Evolutionary conservation across 2,888 invertebrate species (phyloP), one percentile per base, ranked within the genome.

Genomic region (Phortica magna): DNA sequence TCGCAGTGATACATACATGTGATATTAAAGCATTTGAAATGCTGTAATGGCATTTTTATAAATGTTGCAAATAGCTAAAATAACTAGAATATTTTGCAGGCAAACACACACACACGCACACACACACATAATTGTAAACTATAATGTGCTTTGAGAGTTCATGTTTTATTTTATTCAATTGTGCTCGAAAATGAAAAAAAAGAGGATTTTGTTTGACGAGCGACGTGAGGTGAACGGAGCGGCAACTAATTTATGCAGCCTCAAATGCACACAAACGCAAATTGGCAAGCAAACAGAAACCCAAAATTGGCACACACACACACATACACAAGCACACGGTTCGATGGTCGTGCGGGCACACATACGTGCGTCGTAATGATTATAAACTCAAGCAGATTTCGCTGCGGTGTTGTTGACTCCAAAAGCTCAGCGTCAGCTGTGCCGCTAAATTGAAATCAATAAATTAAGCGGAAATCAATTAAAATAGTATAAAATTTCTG

Each of bases 381-480:
- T 48, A 61, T 61, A 43, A 84, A 77, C 77, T 65, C 64, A 59
- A 57, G 71, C 61, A 75, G 68, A 75, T 76, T 80, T 82, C 77
- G 48, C 70, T 80, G 78, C 73, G 76, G 74, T 55, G 79, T 74
- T 77, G 39, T 41, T 72, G 22, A 80, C 67, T 80, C 80, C 14
- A 48, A 31, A 48, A 48, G 48, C 48, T 48, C 82, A 74, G 82
- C 80, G 81, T 76, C 85, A 85, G 86, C 82, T 89, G 85, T 84
- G 88, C 12, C 53, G 82, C 79, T 85, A 86, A 88, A 89, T 89
- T 84, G 88, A 85, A 88, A 89, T 85, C 85, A 89, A 85, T 85
- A 89, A 85, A 85, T 88, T 89, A 78, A 79, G 88, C 88, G 87
- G 78, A 81, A 89, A 85, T 85, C 89, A 85, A 85, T 85, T 85